These are phyloP conservation scores for Hippopotamus amphibius DNA, from an alignment of 2,113 vertebrate species.

Conservation along the genomic window DNA sequence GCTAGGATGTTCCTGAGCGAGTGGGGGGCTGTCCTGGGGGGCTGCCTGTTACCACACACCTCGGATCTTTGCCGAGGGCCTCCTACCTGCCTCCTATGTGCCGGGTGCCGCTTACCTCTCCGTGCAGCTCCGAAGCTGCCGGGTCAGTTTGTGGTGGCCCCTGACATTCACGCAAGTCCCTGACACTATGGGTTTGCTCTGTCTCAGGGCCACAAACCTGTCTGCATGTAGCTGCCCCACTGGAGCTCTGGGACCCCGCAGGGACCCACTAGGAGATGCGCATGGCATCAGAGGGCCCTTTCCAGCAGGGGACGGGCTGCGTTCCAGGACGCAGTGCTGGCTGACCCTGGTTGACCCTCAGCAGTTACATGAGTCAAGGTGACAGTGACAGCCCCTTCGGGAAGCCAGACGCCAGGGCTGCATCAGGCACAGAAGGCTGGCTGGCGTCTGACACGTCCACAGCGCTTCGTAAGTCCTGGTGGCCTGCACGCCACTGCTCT, in stretches of 20 bases:
- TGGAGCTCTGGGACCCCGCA: background rate
- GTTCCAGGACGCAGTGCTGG: background rate
- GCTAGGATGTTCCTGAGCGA: rapidly evolving
- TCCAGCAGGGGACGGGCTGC: background rate
- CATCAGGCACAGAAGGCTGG: background rate
- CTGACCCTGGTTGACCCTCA: background rate
- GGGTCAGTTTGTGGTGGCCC: background rate
- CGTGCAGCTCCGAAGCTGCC: background rate
- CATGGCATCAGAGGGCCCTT: rapidly evolving
- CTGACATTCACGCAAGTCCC: background rate
- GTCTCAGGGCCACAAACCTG: background rate
- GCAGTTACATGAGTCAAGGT: background rate
- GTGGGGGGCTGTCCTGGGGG: rapidly evolving
- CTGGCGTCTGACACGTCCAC: background rate
- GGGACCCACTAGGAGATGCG: background rate
- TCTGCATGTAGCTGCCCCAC: background rate
- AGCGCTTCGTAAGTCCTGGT: background rate
- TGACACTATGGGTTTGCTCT: background rate
- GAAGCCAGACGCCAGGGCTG: background rate
- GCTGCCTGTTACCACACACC: background rate
- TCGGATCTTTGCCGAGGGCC: background rate
- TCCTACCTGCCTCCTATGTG: rapidly evolving
- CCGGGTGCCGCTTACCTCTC: background rate
- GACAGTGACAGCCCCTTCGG: background rate
- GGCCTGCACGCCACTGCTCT: rapidly evolving